Percentiles rank a stretch among this genome's conserved stretches.
Evolutionary conservation across 1,140 invertebrate species (phyloP).

Genomic region (Drosophila novamexicana): DNA sequence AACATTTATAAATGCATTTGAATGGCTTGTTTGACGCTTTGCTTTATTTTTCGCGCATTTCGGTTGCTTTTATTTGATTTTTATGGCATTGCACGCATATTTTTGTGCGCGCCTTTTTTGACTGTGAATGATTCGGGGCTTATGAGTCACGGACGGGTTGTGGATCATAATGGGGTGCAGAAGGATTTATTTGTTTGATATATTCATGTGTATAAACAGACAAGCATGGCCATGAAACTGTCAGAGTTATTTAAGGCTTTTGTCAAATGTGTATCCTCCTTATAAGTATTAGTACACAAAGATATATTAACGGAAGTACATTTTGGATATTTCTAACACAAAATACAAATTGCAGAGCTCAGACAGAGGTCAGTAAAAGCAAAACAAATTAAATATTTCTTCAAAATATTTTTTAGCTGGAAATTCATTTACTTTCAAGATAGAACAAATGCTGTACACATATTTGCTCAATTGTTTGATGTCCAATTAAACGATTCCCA

Average conservation of each 20-base stretch:
- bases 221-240: constrained; percentile 2
- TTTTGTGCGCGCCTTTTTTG: constrained; percentile 45
- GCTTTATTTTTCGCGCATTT: constrained; percentile 68
- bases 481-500: too few relatives aligned
- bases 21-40: constrained; percentile 48
- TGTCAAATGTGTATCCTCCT: neutral
- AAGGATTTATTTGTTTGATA: constrained; percentile 36
- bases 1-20: constrained; percentile 71
- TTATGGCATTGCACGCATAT: constrained; percentile 67
- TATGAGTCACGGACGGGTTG: constrained; percentile 56
- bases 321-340: too few relatives aligned
- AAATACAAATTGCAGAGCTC: too few relatives aligned
- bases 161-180: constrained; percentile 38
- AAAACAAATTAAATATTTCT: too few relatives aligned
- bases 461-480: too few relatives aligned
- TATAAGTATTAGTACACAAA: too few relatives aligned
- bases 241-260: neutral
- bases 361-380: too few relatives aligned
- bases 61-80: constrained; percentile 59
- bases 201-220: constrained; percentile 12
- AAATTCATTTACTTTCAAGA: too few relatives aligned
- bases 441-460: too few relatives aligned
- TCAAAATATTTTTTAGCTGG: too few relatives aligned
- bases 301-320: too few relatives aligned
- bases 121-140: constrained; percentile 38